These are phyloP conservation scores for Thunnus albacares DNA, from an alignment of 2,797 vertebrate genomes.

Conservation along the genomic window DNA sequence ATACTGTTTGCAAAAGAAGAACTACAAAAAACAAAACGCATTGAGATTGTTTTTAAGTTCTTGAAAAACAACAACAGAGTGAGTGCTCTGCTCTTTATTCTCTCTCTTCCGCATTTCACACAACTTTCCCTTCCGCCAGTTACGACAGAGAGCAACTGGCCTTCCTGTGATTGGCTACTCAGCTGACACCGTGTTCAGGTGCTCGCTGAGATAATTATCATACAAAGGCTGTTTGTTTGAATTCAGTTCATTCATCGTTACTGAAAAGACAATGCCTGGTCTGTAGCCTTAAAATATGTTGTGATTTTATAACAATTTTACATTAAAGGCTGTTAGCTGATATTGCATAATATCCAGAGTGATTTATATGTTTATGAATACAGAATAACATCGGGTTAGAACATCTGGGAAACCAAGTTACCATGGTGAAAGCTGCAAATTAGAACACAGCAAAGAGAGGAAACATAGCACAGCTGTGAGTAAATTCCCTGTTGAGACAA, in stretches of 20 bases:
- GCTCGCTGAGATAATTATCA: not conserved
- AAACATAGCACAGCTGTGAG: not conserved
- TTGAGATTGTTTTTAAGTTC: not conserved
- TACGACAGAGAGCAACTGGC: conserved; percentile 38
- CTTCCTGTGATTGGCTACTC: conserved; percentile 61
- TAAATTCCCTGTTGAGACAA: not conserved
- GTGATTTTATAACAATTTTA: not conserved
- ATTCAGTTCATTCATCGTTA: not conserved
- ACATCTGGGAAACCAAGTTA: not conserved
- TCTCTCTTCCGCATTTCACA: conserved; percentile 69
- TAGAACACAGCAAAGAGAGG: not conserved
- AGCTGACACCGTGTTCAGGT: conserved; percentile 19
- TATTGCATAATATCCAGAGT: not conserved
- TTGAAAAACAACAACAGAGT: conserved; percentile 44
- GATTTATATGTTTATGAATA: not conserved
- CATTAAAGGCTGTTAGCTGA: not conserved
- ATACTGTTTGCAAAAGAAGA: not conserved
- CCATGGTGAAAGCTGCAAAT: not conserved
- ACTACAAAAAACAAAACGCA: not conserved
- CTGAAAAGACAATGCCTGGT: not conserved
- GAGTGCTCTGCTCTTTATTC: conserved; percentile 27
- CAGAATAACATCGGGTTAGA: not conserved
- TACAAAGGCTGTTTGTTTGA: not conserved
- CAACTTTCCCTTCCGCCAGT: conserved; percentile 65
- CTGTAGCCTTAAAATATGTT: not conserved